Evolutionary conservation across 2,888 invertebrate genomes (phyloP), one percentile per base, ranked within the genome.

Genomic region (Drosophila ezoana): DNA sequence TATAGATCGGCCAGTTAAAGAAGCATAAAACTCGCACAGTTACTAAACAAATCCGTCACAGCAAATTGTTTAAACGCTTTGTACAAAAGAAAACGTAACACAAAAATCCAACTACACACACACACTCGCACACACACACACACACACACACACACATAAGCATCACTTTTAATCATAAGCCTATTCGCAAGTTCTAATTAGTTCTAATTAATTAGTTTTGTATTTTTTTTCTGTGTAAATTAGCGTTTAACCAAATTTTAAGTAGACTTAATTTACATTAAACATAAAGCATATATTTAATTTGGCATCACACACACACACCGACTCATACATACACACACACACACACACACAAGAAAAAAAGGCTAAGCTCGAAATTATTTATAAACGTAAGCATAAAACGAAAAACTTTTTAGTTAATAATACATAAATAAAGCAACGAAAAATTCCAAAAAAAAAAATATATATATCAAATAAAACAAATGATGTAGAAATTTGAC

Each of bases 361-460:
- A 81, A 84, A 87, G 87, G 87, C 87, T 87, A 87, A 85, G 85
- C 82, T 84, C 81, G 81, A 84, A 71, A 81, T 72, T 81, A 82
- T 80, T 68, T 85, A 87, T 79, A 76, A 80, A 82, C 54, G 48
- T 81, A 83, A 83, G 81, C 66, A 48, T 77, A 66, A 69, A 71
- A 68, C 68, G 70, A 78, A 75, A 74, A 61, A 71, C 53, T 74
- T 79, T 81, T 80, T 87, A 84, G 87, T 76, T 81, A 87, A 81
- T 79, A 87, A 81, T 64, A 75, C 56, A 69, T 79, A 77, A 83
- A 82, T 71, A 82, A 84, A 80, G 49, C 73, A 76, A 64, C 64
- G 32, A 76, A 76, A 87, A 84, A 70, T 69, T 78, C 61, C 57
- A 62, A 67, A 86, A 78, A 79, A 68, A 45, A 44, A 52, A 56